Conservation (phyloP, 2,797 vertebrate genomes). For the Chelmon rostratus region DNA sequence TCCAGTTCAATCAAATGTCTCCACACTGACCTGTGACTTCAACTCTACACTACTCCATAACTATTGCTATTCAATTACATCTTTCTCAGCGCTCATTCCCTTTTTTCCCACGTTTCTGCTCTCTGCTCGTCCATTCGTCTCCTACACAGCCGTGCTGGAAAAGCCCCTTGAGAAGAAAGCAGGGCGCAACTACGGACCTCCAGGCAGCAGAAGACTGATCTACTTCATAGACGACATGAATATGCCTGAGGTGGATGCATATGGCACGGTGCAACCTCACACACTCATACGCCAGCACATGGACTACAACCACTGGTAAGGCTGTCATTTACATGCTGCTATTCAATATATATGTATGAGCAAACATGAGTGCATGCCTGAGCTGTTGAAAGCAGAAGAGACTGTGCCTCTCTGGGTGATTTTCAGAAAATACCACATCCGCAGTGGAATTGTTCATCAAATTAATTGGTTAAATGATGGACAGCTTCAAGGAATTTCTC, state of each 20-base stretch:
- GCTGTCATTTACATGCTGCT: slow-evolving; percentile 6
- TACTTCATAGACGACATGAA: slow-evolving; percentile 98
- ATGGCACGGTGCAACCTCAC: slow-evolving; percentile 95
- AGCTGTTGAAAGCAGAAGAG: not conserved
- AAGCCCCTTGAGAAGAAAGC: slow-evolving; percentile 96
- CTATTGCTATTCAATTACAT: slow-evolving; percentile 1
- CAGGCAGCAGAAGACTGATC: slow-evolving; percentile 90
- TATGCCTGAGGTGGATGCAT: slow-evolving; percentile 94
- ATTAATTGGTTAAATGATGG: slow-evolving; percentile 31
- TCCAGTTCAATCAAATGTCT: slow-evolving; percentile 10
- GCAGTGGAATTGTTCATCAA: not conserved
- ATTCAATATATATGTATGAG: slow-evolving; percentile 23
- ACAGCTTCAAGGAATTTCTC: slow-evolving; percentile 21
- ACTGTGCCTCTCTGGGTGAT: not conserved
- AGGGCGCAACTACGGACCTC: slow-evolving; percentile 92
- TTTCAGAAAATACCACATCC: slow-evolving; percentile 2
- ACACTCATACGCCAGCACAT: slow-evolving; percentile 95
- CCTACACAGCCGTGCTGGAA: slow-evolving; percentile 87
- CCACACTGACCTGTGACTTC: not conserved
- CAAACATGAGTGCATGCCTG: slow-evolving; percentile 1
- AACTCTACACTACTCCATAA: not conserved
- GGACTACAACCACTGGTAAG: slow-evolving; percentile 96
- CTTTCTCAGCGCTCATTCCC: not conserved
- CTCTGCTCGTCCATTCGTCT: slow-evolving; percentile 10
- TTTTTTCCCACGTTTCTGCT: not conserved